These are phyloP conservation scores for Regulus satrapa DNA, from an alignment of 2,113 vertebrate genomes.

Conservation along the genomic window DNA sequence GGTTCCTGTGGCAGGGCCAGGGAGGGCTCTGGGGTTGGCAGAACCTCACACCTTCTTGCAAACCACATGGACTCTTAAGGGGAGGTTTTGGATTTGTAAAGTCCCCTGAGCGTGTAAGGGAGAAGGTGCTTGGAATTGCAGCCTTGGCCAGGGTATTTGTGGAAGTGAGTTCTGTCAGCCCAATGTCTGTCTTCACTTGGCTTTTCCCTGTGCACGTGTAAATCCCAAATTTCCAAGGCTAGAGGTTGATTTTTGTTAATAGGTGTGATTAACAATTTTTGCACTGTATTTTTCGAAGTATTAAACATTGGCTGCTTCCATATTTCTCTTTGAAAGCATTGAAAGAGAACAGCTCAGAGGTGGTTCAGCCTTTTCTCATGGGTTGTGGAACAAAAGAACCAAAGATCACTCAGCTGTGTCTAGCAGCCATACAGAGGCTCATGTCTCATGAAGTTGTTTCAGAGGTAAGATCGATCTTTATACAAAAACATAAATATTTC, in stretches of 20 bases:
- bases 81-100: neutral
- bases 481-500: neutral
- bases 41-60: neutral
- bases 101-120: neutral
- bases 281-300: neutral
- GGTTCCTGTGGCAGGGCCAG: neutral
- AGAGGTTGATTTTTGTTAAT: neutral
- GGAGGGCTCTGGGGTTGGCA: neutral
- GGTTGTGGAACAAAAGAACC: conserved; percentile 99
- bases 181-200: neutral
- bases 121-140: neutral
- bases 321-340: conserved; percentile 81
- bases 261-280: neutral
- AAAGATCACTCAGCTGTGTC: conserved; percentile 96
- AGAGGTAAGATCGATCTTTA: conserved; percentile 79
- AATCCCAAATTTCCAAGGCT: neutral
- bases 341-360: conserved; percentile 98
- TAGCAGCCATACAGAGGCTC: conserved; percentile 96
- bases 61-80: neutral
- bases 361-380: conserved; percentile 98
- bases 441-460: conserved; percentile 99
- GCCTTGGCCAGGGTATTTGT: neutral
- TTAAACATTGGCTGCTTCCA: neutral
- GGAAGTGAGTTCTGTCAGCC: neutral
- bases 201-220: neutral